Evolutionary conservation across 2,113 vertebrate species (phyloP).

Genomic region (Seriola dumerili): DNA sequence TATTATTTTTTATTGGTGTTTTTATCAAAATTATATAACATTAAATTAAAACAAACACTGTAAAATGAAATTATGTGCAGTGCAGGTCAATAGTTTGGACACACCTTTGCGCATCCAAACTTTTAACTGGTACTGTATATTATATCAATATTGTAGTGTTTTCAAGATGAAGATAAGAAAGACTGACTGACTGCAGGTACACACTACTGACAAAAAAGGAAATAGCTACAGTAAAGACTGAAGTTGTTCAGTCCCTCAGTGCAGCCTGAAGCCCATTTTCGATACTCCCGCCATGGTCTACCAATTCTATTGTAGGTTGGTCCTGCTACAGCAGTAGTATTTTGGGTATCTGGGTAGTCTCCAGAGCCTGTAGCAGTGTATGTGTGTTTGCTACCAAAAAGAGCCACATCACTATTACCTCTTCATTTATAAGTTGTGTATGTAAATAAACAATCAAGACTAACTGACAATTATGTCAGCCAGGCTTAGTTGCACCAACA

Average conservation of each 20-base stretch:
- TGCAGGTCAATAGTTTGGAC: too few species aligned
- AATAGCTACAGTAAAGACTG: slow-evolving; percentile 5
- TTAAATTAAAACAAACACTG: too few species aligned
- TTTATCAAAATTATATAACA: too few species aligned
- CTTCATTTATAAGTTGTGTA: neutral
- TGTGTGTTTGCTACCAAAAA: too few species aligned
- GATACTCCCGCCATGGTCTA: slow-evolving; percentile 12
- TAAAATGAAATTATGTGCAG: too few species aligned
- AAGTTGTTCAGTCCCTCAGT: slow-evolving; percentile 25
- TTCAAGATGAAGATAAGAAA: neutral
- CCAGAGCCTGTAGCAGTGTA: neutral
- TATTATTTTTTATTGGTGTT: neutral
- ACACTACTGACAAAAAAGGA: slow-evolving; percentile 29
- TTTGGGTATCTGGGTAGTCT: slow-evolving; percentile 24
- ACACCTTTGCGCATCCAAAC: too few species aligned
- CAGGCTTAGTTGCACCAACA: too few species aligned
- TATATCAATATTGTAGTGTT: neutral
- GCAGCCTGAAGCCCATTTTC: too few species aligned
- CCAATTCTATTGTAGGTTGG: slow-evolving; percentile 33
- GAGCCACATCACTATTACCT: too few species aligned
- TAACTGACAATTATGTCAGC: too few species aligned
- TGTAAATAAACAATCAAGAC: too few species aligned
- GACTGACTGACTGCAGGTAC: slow-evolving; percentile 8
- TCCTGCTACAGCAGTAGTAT: slow-evolving; percentile 24
- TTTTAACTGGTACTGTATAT: too few species aligned